Evolutionary conservation across 1,140 invertebrate species (phyloP).

Genomic region (Coenobita brevimanus): DNA sequence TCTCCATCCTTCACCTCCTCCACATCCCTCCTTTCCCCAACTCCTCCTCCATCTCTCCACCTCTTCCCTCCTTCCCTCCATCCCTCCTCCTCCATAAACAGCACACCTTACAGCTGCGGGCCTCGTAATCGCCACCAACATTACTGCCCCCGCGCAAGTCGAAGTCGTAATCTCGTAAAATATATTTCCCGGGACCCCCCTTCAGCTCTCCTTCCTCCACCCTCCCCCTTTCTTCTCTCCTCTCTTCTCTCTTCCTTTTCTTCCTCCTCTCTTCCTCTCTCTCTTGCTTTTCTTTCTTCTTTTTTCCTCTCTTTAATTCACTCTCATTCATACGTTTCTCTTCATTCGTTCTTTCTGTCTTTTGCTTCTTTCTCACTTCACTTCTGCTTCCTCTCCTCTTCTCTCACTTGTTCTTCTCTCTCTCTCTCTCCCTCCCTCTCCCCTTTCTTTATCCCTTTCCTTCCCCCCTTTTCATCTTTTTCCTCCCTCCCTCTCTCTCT

Average conservation of each 20-base stretch:
- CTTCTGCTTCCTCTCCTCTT: too few relatives aligned
- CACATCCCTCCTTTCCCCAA: background rate
- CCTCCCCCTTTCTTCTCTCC: background rate
- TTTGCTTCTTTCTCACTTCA: too few relatives aligned
- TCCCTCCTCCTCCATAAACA: background rate
- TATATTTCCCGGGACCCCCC: conserved; percentile 33
- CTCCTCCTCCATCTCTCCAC: background rate
- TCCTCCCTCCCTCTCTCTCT: too few relatives aligned
- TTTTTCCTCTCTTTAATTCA: too few relatives aligned
- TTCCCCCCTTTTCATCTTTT: too few relatives aligned
- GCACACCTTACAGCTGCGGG: background rate
- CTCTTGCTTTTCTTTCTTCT: too few relatives aligned
- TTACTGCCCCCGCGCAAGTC: conserved; percentile 23
- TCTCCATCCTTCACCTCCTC: background rate
- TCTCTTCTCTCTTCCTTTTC: too few relatives aligned
- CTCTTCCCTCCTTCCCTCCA: background rate
- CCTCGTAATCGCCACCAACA: conserved; percentile 18
- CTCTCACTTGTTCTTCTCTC: too few relatives aligned
- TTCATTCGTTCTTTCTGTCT: too few relatives aligned
- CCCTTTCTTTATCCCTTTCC: too few relatives aligned
- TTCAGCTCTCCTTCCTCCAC: background rate
- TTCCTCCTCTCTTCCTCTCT: background rate
- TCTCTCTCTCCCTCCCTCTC: too few relatives aligned
- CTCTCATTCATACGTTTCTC: too few relatives aligned
- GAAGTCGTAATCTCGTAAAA: conserved; percentile 36